phyloP scores from a whole-genome alignment of 2,888 invertebrate genomes.

The Phytoseiulus persimilis region DNA sequence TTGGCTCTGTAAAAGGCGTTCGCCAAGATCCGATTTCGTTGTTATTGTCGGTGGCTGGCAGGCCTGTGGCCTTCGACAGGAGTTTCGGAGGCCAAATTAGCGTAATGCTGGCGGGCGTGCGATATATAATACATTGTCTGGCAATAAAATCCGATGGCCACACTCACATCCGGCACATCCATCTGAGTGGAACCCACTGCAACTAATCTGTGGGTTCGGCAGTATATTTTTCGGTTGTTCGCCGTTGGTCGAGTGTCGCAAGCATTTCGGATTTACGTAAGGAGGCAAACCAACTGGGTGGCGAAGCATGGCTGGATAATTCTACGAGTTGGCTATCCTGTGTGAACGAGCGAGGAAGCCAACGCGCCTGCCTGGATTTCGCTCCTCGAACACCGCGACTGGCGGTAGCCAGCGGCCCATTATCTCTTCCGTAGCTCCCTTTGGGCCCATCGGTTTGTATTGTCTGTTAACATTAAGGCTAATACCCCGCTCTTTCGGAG shows the following conservation, averaged over 20 bases:
- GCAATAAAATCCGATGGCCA: neutral
- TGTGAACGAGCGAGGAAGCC: neutral
- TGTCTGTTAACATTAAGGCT: neutral
- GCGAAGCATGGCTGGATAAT: neutral
- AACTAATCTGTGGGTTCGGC: neutral
- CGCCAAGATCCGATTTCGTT: too few species aligned
- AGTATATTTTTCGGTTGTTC: neutral
- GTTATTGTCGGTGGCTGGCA: too few species aligned
- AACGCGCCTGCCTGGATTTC: neutral
- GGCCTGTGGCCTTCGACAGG: too few species aligned
- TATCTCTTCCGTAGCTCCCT: neutral
- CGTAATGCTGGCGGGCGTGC: neutral
- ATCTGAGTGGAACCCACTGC: neutral
- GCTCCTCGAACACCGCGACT: neutral
- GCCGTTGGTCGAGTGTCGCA: neutral
- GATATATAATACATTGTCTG: neutral
- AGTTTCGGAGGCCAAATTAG: neutral
- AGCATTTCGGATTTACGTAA: neutral
- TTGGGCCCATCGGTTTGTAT: neutral
- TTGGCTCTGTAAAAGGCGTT: too few species aligned
- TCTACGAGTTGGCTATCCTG: neutral
- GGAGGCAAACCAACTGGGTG: neutral
- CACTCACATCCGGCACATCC: neutral
- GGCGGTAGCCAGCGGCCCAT: neutral
- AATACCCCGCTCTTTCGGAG: neutral